Evolutionary conservation across 2,797 vertebrate genomes (phyloP).

Genomic region (Erethizon dorsatum): DNA sequence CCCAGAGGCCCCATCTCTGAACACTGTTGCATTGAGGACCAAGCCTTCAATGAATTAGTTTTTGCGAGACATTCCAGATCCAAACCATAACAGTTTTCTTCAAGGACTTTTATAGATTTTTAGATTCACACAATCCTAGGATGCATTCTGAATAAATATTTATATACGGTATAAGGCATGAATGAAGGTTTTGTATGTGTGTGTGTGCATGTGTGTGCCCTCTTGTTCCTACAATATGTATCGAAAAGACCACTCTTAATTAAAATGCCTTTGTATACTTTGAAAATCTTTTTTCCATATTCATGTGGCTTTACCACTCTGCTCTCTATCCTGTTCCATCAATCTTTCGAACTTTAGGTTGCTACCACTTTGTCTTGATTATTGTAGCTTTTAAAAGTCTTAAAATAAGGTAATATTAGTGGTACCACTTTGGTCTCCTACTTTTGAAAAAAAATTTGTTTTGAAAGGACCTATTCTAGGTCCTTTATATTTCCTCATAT

Average conservation of each 20-base stretch:
- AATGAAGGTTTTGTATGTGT: neutral
- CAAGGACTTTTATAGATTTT: neutral
- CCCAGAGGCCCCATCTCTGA: neutral
- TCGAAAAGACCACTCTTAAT: neutral
- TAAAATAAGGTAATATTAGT: neutral
- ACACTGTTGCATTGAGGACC: neutral
- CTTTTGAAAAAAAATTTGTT: neutral
- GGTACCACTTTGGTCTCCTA: neutral
- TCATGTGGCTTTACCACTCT: neutral
- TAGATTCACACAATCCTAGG: neutral
- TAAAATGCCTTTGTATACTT: neutral
- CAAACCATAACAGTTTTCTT: neutral
- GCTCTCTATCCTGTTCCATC: rapidly evolving
- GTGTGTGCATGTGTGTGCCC: neutral
- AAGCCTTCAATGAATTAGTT: neutral
- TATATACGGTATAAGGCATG: rapidly evolving
- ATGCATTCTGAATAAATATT: neutral
- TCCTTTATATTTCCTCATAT: neutral
- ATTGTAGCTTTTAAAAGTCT: neutral
- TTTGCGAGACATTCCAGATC: neutral
- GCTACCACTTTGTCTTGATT: too few species aligned
- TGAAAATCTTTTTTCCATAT: neutral
- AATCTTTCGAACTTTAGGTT: too few species aligned
- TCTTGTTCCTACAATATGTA: neutral
- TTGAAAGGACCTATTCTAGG: neutral